Base-by-base conservation (phyloP, 2,797 vertebrate species). In the Lagodon rhomboides region DNA sequence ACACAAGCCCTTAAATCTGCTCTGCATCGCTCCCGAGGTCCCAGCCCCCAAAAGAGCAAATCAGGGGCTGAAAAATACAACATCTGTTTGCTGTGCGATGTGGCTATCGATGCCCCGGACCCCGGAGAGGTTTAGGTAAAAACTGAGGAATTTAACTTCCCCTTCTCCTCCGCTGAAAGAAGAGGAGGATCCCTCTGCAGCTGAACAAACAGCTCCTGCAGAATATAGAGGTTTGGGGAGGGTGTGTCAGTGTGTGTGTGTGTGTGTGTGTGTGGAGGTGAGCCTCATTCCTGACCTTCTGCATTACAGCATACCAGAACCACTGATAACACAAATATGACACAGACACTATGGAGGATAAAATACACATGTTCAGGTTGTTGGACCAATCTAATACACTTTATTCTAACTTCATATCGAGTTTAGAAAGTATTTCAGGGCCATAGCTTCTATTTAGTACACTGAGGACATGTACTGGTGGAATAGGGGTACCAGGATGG, bases 181-280 rank as follows among this genome's bases (percentile, higher is more conserved):
- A 73, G 72, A 89, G 83, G 89, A 92, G 84, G 86, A 91, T 84
- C 77, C 50, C 30, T 58, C 65, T 72, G 73, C 93, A 95, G 93
- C 95, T 94, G 93, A 92, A 90, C 86, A 94, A 95, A 94, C 91
- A 94, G 73, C 77, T 68, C 41, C n/a, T 59, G 73, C 80, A 74
- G 83, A 59, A 62, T 69, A 44, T 38, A 66, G 79, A 0, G 61
- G 70, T 62, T 65, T 43, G 47, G 63, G 38, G 84, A 75, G 88
- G 93, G 92, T 68, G 91, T 91, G 89, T 87, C 87, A 7, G 44
- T 65, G 53, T 70, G 56, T 61, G 56, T 64, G 23, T 59, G 56
- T 25, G 49, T 71, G 47, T 69, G 72, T 61, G 67, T 68, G 58
- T 53, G 49, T 66, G 68, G 66, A 76, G 73, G 73, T 78, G 63